Conservation (phyloP, 2,113 vertebrate genomes). For the Orcinus orca region DNA sequence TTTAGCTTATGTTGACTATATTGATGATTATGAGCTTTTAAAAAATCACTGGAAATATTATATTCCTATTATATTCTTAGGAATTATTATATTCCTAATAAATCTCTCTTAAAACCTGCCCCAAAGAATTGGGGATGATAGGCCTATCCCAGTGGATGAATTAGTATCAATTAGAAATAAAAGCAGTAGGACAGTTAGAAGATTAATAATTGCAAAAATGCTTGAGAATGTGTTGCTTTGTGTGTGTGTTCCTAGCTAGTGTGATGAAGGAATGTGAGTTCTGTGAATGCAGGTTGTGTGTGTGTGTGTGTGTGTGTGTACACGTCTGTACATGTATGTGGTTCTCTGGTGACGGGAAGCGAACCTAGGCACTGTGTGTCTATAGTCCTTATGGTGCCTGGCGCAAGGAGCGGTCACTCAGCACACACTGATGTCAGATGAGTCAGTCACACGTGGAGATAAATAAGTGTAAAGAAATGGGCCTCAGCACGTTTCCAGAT, state of each 20-base stretch:
- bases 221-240: neutral
- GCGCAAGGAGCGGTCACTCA: accelerated
- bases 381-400: neutral
- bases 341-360: neutral
- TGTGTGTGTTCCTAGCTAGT: neutral
- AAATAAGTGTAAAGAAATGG: neutral
- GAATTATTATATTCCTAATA: neutral
- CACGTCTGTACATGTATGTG: accelerated
- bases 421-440: neutral
- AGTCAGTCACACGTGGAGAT: neutral
- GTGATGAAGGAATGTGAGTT: neutral
- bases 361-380: neutral
- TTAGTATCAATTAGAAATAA: neutral
- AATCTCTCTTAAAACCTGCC: neutral
- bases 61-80: too few relatives aligned
- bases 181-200: neutral
- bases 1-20: neutral
- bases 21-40: neutral
- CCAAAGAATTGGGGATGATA: neutral
- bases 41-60: neutral
- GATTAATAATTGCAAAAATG: neutral
- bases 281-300: neutral
- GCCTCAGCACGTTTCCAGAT: accelerated
- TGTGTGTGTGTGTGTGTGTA: neutral
- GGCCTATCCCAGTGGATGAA: neutral